Conservation (phyloP, 2,113 vertebrate species). For the Heloderma charlesbogerti region DNA sequence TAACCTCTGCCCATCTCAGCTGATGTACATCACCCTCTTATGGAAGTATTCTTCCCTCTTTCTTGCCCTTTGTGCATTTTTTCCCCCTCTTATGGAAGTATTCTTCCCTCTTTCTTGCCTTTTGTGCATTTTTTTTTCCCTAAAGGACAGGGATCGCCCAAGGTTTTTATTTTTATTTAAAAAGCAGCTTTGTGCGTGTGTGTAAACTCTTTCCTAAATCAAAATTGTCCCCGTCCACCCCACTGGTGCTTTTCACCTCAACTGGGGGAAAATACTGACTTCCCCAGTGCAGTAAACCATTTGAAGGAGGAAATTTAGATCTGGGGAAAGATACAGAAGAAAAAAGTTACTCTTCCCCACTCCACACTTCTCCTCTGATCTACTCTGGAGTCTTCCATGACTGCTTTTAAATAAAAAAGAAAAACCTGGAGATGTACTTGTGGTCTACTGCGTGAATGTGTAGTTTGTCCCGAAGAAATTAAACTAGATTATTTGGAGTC, state of each 20-base stretch:
- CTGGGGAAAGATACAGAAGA: not conserved
- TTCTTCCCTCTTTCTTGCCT: fast-evolving
- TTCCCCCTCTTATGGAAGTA: not conserved
- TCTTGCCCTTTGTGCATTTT: not conserved
- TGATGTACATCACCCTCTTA: no score
- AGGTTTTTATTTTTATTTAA: no score
- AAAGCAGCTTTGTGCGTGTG: no score
- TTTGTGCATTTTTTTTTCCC: not conserved
- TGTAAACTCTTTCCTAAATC: no score
- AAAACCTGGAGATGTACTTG: no score
- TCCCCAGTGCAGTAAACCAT: not conserved
- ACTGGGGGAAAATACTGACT: not conserved
- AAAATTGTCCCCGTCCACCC: no score
- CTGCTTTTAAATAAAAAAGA: no score
- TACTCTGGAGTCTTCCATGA: no score
- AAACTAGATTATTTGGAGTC: not conserved
- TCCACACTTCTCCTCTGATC: not conserved
- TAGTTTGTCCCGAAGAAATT: not conserved
- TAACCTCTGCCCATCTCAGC: not conserved
- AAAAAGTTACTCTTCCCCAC: not conserved
- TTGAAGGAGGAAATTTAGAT: not conserved
- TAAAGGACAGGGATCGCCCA: no score
- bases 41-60: no score
- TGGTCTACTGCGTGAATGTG: no score
- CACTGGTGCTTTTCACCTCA: not conserved